phyloP scores from a whole-genome alignment of 2,113 vertebrate species.

The Phylloscopus trochiloides region DNA sequence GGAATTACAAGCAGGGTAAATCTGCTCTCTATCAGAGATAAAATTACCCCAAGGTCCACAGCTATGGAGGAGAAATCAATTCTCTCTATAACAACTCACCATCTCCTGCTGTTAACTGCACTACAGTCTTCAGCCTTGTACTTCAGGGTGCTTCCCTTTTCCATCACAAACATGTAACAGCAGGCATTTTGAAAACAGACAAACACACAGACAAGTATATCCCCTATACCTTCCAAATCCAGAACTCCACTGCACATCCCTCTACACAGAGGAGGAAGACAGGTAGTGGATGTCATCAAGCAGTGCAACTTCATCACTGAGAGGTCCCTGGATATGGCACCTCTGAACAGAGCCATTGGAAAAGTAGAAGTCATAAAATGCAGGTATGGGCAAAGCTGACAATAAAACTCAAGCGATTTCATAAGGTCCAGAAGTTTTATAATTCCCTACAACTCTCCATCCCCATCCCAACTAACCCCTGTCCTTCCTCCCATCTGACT shows the following conservation, averaged over 20 bases:
- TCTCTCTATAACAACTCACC: background rate
- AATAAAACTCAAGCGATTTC: accelerated
- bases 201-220: background rate
- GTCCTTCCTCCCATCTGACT: background rate
- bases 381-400: background rate
- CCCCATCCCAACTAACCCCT: background rate
- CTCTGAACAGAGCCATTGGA: background rate
- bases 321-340: background rate
- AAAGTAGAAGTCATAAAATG: background rate
- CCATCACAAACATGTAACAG: background rate
- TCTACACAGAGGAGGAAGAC: background rate
- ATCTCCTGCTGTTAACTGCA: background rate
- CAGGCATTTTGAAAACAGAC: background rate
- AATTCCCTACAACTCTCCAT: background rate
- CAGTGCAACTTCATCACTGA: background rate
- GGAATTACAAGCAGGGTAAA: background rate
- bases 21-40: background rate
- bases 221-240: background rate
- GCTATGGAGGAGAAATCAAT: background rate
- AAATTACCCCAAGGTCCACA: background rate
- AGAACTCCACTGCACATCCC: background rate
- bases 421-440: background rate
- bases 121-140: background rate
- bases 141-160: background rate
- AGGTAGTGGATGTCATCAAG: background rate